A percentile compares a stretch with the other conserved stretches of the same genome.
Conservation (phyloP, 2,113 vertebrate genomes). For the Cepphus grylle region DNA sequence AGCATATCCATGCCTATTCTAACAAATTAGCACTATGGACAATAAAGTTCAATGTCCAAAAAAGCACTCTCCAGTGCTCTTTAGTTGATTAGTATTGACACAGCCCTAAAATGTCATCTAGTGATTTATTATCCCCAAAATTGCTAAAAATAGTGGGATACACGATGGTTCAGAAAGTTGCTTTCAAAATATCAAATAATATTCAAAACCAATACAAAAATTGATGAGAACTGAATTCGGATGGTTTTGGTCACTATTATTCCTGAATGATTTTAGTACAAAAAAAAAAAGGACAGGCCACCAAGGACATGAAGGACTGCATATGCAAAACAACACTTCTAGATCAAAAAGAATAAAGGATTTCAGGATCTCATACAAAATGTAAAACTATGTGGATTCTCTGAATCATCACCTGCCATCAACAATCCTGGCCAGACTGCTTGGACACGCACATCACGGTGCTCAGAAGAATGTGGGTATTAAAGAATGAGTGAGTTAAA, state of each 20-base stretch:
- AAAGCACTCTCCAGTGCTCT: not conserved
- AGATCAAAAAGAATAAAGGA: not conserved
- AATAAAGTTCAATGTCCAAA: not conserved
- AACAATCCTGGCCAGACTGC: not conserved
- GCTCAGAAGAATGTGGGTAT: not conserved
- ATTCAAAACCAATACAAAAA: not conserved
- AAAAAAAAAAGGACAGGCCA: not conserved
- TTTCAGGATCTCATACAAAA: not conserved
- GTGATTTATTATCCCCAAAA: not conserved
- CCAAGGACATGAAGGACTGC: not conserved
- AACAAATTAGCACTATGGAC: not conserved
- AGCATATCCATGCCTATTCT: not conserved
- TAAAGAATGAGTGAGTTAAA: not conserved
- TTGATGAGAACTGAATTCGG: not conserved
- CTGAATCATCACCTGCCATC: not conserved
- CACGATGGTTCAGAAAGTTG: not conserved
- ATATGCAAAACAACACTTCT: not conserved
- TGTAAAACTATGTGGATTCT: not conserved
- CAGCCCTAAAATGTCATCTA: not conserved
- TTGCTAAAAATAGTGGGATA: not conserved
- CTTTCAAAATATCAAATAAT: not conserved
- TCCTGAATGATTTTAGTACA: not conserved
- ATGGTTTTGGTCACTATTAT: not conserved
- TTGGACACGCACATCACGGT: rapidly evolving
- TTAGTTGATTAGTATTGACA: not conserved